phyloP scores from a whole-genome alignment of 2,888 invertebrate species.

The Drosophila atroscutellata region DNA sequence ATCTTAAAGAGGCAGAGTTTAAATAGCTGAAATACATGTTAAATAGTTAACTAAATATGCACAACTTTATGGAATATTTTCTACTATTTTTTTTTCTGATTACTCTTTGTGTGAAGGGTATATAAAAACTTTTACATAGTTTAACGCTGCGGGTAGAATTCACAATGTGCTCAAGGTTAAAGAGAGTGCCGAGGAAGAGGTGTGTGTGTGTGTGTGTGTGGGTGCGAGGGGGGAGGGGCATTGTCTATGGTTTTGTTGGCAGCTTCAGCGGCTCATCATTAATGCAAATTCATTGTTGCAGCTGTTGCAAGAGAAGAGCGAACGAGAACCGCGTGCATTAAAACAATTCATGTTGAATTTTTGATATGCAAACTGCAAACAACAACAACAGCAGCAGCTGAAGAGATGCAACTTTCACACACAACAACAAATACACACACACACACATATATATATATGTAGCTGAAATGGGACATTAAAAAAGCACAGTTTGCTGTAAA shows the following conservation, averaged over 20 bases:
- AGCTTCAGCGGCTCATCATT: constrained; percentile 67
- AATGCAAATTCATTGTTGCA: constrained; percentile 77
- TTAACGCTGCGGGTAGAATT: constrained; percentile 67
- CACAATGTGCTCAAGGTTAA: constrained; percentile 61
- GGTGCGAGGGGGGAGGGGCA: neutral
- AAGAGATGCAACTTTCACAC: constrained; percentile 49
- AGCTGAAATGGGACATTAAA: constrained; percentile 39
- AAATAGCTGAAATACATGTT: neutral
- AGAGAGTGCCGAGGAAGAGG: constrained; percentile 11
- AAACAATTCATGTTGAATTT: constrained; percentile 72
- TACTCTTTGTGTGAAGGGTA: constrained; percentile 20
- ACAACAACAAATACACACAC: constrained; percentile 19
- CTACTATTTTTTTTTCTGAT: too few species aligned
- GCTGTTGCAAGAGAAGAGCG: constrained; percentile 34
- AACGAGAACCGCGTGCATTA: constrained; percentile 53
- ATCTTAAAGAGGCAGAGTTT: neutral
- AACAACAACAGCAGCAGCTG: constrained; percentile 11
- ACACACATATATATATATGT: constrained; percentile 3
- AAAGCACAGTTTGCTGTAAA: constrained; percentile 58
- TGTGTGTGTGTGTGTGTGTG: constrained; percentile 3
- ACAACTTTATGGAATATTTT: neutral
- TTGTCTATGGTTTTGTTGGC: constrained; percentile 28
- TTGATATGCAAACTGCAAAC: constrained; percentile 55
- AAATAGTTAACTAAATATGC: neutral
- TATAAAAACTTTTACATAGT: constrained; percentile 53